Percentiles rank a stretch among this genome's conserved stretches.
These are phyloP conservation scores for Tiliqua scincoides DNA, from an alignment of 2,113 vertebrate species.

Conservation along the genomic window DNA sequence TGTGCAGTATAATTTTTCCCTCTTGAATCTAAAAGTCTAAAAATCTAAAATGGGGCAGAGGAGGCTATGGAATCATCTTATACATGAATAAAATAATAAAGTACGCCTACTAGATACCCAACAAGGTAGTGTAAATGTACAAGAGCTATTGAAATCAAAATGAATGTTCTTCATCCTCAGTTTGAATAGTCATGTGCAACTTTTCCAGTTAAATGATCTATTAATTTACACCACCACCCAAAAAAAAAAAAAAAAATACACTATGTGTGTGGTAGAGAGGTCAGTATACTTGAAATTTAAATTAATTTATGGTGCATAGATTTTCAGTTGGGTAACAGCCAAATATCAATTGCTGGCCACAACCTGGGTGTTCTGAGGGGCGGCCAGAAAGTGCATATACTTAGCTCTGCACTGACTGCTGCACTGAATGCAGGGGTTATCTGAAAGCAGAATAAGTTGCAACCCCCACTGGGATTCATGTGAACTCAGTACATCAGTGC, in stretches of 20 bases:
- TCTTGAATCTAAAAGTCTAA: slow-evolving; percentile 18
- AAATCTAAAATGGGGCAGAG: neutral
- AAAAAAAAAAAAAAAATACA: neutral
- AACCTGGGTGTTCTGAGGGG: neutral
- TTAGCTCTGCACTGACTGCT: neutral
- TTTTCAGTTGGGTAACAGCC: neutral
- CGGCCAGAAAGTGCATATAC: neutral
- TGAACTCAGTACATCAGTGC: neutral
- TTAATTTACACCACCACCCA: neutral
- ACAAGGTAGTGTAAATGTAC: neutral
- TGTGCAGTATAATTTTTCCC: slow-evolving; percentile 47
- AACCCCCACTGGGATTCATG: neutral
- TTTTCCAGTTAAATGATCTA: neutral
- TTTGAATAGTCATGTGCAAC: neutral
- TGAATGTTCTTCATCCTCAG: neutral
- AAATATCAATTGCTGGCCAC: neutral
- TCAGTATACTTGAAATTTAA: neutral
- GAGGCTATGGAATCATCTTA: slow-evolving; percentile 5
- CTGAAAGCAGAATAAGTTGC: neutral
- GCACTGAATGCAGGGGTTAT: neutral
- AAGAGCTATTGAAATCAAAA: slow-evolving; percentile 9
- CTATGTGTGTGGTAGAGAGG: neutral
- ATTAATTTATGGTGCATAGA: slow-evolving; percentile 5
- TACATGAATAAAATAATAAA: slow-evolving; percentile 23
- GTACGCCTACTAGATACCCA: slow-evolving; percentile 29